Percentiles rank a stretch among this genome's conserved stretches.
Conservation (phyloP, 2,888 invertebrate genomes). For the Hirtodrosophila confusa region DNA sequence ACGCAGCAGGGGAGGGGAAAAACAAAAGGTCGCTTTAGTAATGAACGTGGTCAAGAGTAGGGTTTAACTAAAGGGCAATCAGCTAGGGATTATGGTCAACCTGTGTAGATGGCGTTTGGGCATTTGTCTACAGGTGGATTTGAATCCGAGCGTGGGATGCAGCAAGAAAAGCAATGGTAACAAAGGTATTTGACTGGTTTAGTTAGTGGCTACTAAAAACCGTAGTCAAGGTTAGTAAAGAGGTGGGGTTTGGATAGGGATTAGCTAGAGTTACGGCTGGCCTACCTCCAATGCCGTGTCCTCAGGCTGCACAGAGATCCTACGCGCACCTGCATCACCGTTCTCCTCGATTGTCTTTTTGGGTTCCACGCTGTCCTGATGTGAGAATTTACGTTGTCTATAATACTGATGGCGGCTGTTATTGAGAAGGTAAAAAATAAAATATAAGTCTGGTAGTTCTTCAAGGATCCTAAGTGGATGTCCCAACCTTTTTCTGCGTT, state of each 20-base stretch:
- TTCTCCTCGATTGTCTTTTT: conserved; percentile 82
- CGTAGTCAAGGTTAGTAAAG: conserved; percentile 18
- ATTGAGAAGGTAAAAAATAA: neutral
- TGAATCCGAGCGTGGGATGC: conserved; percentile 50
- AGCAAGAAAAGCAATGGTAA: conserved; percentile 59
- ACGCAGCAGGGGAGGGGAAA: neutral
- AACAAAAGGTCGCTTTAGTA: conserved; percentile 17
- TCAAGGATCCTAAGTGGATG: too few species aligned
- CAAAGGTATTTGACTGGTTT: conserved; percentile 38
- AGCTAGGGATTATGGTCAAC: conserved; percentile 58
- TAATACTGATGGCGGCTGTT: conserved; percentile 87
- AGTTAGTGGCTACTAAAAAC: conserved; percentile 21
- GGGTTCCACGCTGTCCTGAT: conserved; percentile 88
- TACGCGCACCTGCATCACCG: conserved; percentile 84
- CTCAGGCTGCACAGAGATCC: conserved; percentile 89
- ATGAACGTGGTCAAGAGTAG: neutral
- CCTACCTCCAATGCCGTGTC: conserved; percentile 89
- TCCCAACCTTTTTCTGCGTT: conserved; percentile 84
- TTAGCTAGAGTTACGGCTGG: conserved; percentile 43
- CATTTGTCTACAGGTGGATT: conserved; percentile 69
- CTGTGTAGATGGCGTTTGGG: conserved; percentile 72
- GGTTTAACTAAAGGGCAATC: conserved; percentile 9
- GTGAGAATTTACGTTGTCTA: conserved; percentile 90
- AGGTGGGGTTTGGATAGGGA: neutral
- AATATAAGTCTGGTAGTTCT: neutral